phyloP scores from a whole-genome alignment of 2,888 invertebrate genomes.

The Chalcosyrphus nemorum region DNA sequence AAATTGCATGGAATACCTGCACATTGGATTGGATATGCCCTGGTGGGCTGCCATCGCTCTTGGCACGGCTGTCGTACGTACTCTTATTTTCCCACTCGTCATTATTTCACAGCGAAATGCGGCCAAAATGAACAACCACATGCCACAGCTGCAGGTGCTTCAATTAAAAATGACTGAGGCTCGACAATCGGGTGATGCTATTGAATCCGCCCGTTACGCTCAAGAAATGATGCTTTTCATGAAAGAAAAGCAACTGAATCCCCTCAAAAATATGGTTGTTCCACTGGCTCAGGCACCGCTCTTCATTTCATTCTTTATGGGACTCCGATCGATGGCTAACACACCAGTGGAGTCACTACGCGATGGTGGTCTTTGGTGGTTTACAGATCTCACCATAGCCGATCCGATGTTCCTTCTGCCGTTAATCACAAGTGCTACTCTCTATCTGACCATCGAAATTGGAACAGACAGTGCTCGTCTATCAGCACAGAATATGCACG shows the following conservation, averaged over 20 bases:
- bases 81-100: conserved; percentile 92
- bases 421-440: conserved; percentile 90
- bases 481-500: conserved; percentile 86
- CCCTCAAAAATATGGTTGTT: conserved; percentile 89
- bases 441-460: conserved; percentile 91
- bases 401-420: conserved; percentile 96
- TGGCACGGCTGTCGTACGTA: conserved; percentile 90
- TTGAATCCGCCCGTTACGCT: conserved; percentile 89
- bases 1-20: conserved; percentile 90
- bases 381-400: conserved; percentile 93
- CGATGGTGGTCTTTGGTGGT: conserved; percentile 95
- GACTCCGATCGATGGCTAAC: conserved; percentile 93
- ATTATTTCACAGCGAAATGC: conserved; percentile 91
- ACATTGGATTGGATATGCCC: conserved; percentile 90
- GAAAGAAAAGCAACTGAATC: conserved; percentile 91
- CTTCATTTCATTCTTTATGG: conserved; percentile 96
- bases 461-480: conserved; percentile 90
- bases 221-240: conserved; percentile 92
- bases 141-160: conserved; percentile 92
- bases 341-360: conserved; percentile 95
- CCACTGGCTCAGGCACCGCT: conserved; percentile 93
- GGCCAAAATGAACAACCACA: conserved; percentile 90
- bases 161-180: conserved; percentile 95
- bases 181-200: conserved; percentile 89
- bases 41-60: conserved; percentile 96